phyloP scores from a whole-genome alignment of 2,113 vertebrate species.

The Lepus americanus region DNA sequence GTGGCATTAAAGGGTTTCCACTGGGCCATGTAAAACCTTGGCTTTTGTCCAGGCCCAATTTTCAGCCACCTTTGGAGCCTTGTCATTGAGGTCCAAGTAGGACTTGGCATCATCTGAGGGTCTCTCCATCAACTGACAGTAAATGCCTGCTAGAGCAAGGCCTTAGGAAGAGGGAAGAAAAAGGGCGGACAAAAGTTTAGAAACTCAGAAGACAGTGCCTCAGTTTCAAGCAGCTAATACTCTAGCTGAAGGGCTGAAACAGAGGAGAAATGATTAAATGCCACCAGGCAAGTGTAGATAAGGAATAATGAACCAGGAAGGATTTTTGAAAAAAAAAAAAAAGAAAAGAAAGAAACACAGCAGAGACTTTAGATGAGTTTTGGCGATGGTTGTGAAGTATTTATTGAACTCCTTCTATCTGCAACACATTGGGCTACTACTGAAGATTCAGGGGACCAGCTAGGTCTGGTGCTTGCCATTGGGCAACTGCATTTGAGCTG shows the following conservation, averaged over 20 bases:
- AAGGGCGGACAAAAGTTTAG: not conserved
- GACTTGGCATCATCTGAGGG: slow-evolving; percentile 51
- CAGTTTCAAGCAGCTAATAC: slow-evolving; percentile 24
- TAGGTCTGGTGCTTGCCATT: not conserved
- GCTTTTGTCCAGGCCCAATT: slow-evolving; percentile 55
- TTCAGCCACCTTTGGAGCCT: slow-evolving; percentile 51
- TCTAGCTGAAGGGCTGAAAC: not conserved
- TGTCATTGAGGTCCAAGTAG: slow-evolving; percentile 57
- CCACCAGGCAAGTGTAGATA: not conserved
- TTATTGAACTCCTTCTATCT: not conserved
- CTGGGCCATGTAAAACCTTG: slow-evolving; percentile 52
- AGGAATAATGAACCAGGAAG: not conserved
- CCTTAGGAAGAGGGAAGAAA: not conserved
- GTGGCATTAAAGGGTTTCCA: slow-evolving; percentile 65
- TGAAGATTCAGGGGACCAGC: not conserved
- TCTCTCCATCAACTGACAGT: slow-evolving; percentile 54
- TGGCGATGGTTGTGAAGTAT: slow-evolving; percentile 13
- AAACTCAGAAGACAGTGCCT: slow-evolving; percentile 12
- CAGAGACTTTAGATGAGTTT: not conserved
- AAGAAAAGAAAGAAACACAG: not conserved
- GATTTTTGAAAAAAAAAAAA: slow-evolving; percentile 2
- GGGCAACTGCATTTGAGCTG: slow-evolving; percentile 8
- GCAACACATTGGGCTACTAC: not conserved
- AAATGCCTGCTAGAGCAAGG: slow-evolving; percentile 20
- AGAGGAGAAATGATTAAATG: not conserved